A percentile compares a stretch with the other conserved stretches of the same genome.
These are phyloP conservation scores for Vespertilio murinus DNA, from an alignment of 2,797 vertebrate genomes.

Conservation along the genomic window DNA sequence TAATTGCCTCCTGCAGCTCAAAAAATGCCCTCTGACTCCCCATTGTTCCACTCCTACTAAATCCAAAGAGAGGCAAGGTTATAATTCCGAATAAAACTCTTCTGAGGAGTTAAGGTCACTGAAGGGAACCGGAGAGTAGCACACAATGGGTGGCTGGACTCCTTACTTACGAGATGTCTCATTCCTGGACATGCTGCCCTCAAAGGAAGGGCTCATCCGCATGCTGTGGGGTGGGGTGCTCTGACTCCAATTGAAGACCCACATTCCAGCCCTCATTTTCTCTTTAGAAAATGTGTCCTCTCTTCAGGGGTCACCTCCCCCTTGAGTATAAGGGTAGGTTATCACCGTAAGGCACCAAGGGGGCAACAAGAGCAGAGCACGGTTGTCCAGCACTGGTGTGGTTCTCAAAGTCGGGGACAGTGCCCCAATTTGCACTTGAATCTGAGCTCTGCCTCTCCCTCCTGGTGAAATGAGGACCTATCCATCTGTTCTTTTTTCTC, in stretches of 20 bases:
- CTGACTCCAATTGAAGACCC: neutral
- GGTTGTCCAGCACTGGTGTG: no score
- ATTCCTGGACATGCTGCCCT: neutral
- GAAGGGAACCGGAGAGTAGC: neutral
- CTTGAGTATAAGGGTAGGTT: neutral
- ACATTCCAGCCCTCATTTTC: neutral
- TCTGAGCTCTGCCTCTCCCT: neutral
- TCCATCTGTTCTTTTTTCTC: neutral
- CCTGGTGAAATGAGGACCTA: neutral
- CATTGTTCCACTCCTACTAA: neutral
- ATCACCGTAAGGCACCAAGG: neutral
- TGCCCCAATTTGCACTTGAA: neutral
- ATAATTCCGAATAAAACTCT: neutral
- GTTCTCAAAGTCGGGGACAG: neutral
- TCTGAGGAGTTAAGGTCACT: neutral
- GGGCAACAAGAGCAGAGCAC: neutral
- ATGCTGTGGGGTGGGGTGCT: neutral
- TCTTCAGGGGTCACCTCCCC: neutral
- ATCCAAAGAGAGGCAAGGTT: neutral
- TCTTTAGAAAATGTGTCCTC: neutral
- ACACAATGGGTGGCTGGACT: neutral
- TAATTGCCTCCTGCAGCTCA: neutral
- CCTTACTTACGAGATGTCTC: neutral
- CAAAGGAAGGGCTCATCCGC: neutral
- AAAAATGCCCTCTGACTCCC: neutral